Evolutionary conservation across 2,113 vertebrate species (phyloP).

Genomic region (Micronisus gabar): DNA sequence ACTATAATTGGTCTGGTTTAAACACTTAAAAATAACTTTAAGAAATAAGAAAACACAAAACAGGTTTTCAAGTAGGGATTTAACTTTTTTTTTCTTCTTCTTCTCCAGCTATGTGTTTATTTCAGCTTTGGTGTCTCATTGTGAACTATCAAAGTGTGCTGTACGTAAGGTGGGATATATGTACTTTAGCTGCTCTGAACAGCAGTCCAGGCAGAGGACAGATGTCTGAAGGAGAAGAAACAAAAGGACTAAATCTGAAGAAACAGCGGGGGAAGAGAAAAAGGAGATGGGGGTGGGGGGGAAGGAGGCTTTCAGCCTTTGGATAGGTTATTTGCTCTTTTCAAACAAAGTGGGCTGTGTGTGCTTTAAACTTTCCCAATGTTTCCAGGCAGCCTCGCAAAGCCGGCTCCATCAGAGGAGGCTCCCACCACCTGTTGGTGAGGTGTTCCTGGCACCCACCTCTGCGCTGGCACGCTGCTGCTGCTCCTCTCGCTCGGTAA

Average conservation of each 20-base stretch:
- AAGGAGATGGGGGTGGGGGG: not conserved
- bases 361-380: not conserved
- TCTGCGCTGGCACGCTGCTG: not conserved
- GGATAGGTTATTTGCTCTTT: constrained; percentile 21
- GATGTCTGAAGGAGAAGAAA: constrained; percentile 43
- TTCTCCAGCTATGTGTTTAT: not conserved
- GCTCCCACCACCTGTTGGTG: not conserved
- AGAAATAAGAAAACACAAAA: constrained; percentile 56
- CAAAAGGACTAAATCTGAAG: constrained; percentile 50
- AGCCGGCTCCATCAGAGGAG: not conserved
- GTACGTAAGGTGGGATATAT: not conserved
- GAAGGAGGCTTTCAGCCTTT: not conserved
- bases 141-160: constrained; percentile 14
- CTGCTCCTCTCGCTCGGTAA: not conserved
- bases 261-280: not conserved
- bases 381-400: not conserved
- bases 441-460: constrained; percentile 2
- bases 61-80: constrained; percentile 49
- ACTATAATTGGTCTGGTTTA: constrained; percentile 64
- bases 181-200: not conserved
- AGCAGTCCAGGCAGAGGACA: constrained; percentile 26
- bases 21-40: constrained; percentile 67
- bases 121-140: constrained; percentile 42
- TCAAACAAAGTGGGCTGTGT: not conserved
- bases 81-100: not conserved